Evolutionary conservation across 37 sponge, comb jelly and placozoan genomes (phyloP).

Genomic region (Halichondria panicea): DNA sequence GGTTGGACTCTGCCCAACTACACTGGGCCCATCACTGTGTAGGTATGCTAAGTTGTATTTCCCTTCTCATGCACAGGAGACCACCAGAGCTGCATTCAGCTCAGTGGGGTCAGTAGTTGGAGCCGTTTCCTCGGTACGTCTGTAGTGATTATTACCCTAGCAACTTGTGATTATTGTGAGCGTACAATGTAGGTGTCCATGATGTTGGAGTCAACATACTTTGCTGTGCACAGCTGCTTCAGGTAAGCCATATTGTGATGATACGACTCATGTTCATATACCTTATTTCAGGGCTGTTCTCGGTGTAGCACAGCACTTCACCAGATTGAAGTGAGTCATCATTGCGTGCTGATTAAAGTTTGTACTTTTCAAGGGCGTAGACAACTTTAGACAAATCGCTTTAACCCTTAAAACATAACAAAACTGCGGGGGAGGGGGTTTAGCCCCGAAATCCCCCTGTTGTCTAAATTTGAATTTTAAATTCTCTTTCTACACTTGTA

Average conservation of each 20-base stretch:
- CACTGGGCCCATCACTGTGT: neutral
- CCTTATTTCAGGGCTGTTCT: constrained; percentile 33
- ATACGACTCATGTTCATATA: neutral
- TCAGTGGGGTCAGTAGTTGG: constrained; percentile 81
- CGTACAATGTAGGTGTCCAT: constrained; percentile 29
- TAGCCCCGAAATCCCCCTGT: too few relatives aligned
- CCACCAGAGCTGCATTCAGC: constrained; percentile 65
- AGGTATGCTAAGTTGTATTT: neutral
- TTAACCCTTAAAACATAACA: too few relatives aligned
- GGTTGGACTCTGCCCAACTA: neutral
- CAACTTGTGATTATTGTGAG: neutral
- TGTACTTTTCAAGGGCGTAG: too few relatives aligned
- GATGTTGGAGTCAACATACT: constrained; percentile 80
- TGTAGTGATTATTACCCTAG: too few relatives aligned
- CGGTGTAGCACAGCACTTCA: constrained; percentile 67
- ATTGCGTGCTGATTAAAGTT: too few relatives aligned
- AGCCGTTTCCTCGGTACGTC: constrained; percentile 73
- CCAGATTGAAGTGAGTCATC: constrained; percentile 32
- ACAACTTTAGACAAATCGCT: too few relatives aligned
- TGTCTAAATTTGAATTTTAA: too few relatives aligned
- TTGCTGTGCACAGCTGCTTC: constrained; percentile 82
- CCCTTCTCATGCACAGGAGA: constrained; percentile 30
- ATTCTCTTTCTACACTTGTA: too few relatives aligned
- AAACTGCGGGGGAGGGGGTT: too few relatives aligned
- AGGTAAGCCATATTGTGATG: constrained; percentile 9